Conservation (phyloP, 2,797 vertebrate genomes). For the Pristis pectinata region DNA sequence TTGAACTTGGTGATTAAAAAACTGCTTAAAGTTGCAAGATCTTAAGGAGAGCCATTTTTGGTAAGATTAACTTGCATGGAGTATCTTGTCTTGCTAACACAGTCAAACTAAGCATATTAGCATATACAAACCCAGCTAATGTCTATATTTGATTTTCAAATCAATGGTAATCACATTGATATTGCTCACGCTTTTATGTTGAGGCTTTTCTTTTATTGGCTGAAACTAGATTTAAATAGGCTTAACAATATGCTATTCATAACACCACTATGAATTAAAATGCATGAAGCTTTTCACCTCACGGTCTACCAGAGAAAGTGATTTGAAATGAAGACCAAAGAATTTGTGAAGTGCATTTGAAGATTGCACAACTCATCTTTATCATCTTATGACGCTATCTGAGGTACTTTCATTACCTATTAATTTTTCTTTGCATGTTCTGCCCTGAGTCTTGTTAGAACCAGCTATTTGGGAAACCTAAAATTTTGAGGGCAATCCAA, state of each 20-base stretch:
- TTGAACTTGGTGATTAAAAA: not conserved
- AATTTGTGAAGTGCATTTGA: not conserved
- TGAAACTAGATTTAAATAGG: not conserved
- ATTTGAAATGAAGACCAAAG: not conserved
- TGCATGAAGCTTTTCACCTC: not conserved
- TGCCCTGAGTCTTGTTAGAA: not conserved
- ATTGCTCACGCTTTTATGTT: not conserved
- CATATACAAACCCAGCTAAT: not conserved
- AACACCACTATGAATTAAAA: not conserved
- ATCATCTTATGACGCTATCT: not conserved
- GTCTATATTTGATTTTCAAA: not conserved
- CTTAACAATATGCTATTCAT: not conserved
- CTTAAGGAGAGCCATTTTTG: not conserved
- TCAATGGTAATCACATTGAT: not conserved
- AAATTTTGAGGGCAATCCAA: no score
- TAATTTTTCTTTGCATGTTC: not conserved
- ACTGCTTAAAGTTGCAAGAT: not conserved
- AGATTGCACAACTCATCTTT: not conserved
- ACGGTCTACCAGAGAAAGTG: not conserved
- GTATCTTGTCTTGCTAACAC: not conserved
- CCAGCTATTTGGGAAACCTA: not conserved
- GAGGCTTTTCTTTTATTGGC: not conserved
- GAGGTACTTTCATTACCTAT: not conserved
- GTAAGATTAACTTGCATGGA: not conserved
- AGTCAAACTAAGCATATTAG: not conserved